These are phyloP conservation scores for Pangasius sanitwongsei DNA, from an alignment of 2,797 vertebrate genomes.

Conservation along the genomic window DNA sequence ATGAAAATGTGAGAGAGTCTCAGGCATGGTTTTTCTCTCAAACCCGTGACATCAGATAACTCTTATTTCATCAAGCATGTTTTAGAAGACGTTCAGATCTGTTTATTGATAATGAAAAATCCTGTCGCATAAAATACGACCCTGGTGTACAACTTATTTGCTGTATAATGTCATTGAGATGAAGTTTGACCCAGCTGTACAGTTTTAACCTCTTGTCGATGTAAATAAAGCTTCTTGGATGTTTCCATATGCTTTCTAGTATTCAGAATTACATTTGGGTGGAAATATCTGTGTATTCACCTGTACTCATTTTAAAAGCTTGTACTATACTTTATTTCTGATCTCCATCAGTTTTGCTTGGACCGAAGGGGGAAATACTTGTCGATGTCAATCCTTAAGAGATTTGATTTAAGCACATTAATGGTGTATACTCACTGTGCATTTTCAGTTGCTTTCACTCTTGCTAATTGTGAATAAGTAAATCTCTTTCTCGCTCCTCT, in stretches of 20 bases:
- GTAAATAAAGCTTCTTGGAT: slow-evolving; percentile 26
- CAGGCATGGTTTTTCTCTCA: background rate
- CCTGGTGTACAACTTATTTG: background rate
- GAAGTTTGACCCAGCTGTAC: slow-evolving; percentile 25
- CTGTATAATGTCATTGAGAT: slow-evolving; percentile 5
- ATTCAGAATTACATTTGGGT: background rate
- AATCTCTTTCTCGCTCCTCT: slow-evolving; percentile 43
- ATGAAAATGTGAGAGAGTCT: background rate
- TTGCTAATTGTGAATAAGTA: slow-evolving; percentile 45
- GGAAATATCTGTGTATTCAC: slow-evolving; percentile 34
- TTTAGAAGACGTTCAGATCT: background rate
- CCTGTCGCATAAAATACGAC: background rate
- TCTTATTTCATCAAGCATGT: background rate
- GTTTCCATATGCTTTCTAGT: slow-evolving; percentile 11
- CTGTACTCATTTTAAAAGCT: slow-evolving; percentile 25
- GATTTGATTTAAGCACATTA: slow-evolving; percentile 12
- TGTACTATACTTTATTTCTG: slow-evolving; percentile 45
- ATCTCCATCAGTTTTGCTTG: background rate
- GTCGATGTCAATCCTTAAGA: slow-evolving; percentile 27
- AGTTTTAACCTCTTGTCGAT: slow-evolving; percentile 20
- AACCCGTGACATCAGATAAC: background rate
- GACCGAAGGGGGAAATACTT: background rate
- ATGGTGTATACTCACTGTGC: background rate
- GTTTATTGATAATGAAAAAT: background rate
- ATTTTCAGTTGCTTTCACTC: slow-evolving; percentile 25